Evolutionary conservation across 2,888 invertebrate genomes (phyloP), one percentile per base, ranked within the genome.

Genomic region (Drosophila mimetica): DNA sequence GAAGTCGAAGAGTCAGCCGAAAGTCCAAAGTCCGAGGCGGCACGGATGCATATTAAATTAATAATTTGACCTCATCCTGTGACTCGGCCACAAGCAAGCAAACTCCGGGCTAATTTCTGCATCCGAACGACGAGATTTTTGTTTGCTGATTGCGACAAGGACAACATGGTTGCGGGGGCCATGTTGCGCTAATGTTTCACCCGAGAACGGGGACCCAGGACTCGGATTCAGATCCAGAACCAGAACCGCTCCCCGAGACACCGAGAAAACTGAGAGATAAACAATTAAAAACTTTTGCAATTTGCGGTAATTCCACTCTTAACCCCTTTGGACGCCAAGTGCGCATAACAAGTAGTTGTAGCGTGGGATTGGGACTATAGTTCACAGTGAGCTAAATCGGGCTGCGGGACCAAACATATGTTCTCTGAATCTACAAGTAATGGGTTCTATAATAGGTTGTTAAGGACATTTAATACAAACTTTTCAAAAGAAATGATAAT

Each of bases 251-350:
- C 8, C 28, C 34, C 34, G 25, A n/a, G 30, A 16, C 30, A 58
- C 28, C 63, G 16, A 59, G 32, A 20, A 28, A 60, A 44, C 11
- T 37, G 4, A 46, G 69, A 81, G 82, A 89, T 87, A 79, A 87
- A 89, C 86, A 87, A 87, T 87, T 89, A 89, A 89, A 87, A 87
- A 89, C 89, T 87, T 87, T 87, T 54, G 78, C 78, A 84, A 89
- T 89, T 87, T 89, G 77, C 75, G 76, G 74, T 88, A 79, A 88
- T 86, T 83, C 81, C 58, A 78, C 79, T 78, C 55, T 65, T 71
- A 81, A 76, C 67, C 75, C 59, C 47, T 70, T 70, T 71, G 66
- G 30, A 48, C 44, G 25, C 18, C 77, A 65, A 77, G 53, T 70
- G 71, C 71, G 42, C 70, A 51, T 37, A 52, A 47, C 53, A 53